phyloP scores from a whole-genome alignment of 1,140 invertebrate genomes.

The Amyelois transitella region DNA sequence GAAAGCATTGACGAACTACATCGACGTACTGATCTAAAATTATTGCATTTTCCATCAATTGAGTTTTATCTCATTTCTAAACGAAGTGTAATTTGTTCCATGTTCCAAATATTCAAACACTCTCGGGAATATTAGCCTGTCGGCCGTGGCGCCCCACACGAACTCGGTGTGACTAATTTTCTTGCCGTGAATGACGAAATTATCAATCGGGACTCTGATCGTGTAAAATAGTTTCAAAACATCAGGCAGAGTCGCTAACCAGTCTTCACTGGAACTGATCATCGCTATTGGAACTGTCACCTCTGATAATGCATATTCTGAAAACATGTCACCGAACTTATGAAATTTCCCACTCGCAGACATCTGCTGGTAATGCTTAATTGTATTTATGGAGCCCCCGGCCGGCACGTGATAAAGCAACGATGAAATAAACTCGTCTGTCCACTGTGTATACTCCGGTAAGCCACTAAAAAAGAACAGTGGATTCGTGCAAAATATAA shows the following conservation, averaged over 20 bases:
- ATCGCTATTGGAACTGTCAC: slow-evolving; percentile 79
- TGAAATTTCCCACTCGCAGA: slow-evolving; percentile 76
- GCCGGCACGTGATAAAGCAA: slow-evolving; percentile 84
- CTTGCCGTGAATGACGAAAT: slow-evolving; percentile 34
- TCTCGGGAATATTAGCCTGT: slow-evolving; percentile 35
- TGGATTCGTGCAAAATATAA: slow-evolving; percentile 77
- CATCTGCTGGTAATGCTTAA: slow-evolving; percentile 81
- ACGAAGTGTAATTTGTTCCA: slow-evolving; percentile 18
- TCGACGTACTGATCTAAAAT: no score
- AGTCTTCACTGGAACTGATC: slow-evolving; percentile 82
- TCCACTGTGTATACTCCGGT: slow-evolving; percentile 76
- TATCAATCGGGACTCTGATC: slow-evolving; percentile 41
- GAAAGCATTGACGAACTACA: no score
- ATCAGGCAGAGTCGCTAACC: slow-evolving; percentile 75
- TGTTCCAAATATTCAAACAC: slow-evolving; percentile 35
- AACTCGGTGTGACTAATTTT: slow-evolving; percentile 51
- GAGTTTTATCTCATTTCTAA: slow-evolving; percentile 26
- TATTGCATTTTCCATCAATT: no score
- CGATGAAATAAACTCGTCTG: slow-evolving; percentile 72
- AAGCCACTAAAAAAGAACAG: slow-evolving; percentile 80
- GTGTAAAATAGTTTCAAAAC: slow-evolving; percentile 41
- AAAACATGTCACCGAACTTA: slow-evolving; percentile 77
- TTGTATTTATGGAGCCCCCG: slow-evolving; percentile 84
- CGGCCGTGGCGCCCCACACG: slow-evolving; percentile 37
- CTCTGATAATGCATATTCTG: slow-evolving; percentile 76